Evolutionary conservation across 2,113 vertebrate species (phyloP).

Genomic region (Cyprinus carpio): DNA sequence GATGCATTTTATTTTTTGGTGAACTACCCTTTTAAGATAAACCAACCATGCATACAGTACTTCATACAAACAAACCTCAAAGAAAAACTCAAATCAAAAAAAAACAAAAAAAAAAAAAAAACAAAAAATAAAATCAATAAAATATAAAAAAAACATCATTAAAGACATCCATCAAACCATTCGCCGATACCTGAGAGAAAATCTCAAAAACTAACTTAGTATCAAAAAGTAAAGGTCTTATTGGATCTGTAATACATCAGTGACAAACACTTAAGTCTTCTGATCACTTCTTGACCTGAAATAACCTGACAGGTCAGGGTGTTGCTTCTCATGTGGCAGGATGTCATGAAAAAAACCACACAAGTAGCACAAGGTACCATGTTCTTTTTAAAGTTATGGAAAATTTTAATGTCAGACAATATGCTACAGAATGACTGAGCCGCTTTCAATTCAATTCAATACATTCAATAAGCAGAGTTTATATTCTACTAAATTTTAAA

Average conservation of each 20-base stretch:
- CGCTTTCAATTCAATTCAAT: neutral
- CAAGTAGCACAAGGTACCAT: neutral
- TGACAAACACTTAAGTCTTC: neutral
- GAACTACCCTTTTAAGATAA: no score
- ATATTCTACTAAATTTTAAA: neutral
- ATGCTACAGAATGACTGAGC: no score
- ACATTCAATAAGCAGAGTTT: neutral
- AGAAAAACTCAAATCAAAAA: no score
- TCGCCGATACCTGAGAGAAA: neutral
- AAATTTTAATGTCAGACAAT: neutral
- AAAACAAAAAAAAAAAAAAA: no score
- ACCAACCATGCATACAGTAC: neutral
- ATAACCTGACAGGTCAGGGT: constrained; percentile 13
- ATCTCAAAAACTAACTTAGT: neutral
- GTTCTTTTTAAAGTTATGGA: neutral
- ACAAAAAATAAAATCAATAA: no score
- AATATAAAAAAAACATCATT: no score
- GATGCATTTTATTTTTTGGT: no score
- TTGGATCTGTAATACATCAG: neutral
- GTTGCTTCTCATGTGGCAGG: constrained; percentile 4
- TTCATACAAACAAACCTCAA: no score
- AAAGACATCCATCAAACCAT: neutral
- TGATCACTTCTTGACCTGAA: neutral
- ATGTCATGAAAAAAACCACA: constrained; percentile 26
- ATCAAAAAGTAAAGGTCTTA: neutral